A percentile compares a stretch with the other conserved stretches of the same genome.
Conservation (phyloP, 2,797 vertebrate species). For the Hemitrygon akajei region DNA sequence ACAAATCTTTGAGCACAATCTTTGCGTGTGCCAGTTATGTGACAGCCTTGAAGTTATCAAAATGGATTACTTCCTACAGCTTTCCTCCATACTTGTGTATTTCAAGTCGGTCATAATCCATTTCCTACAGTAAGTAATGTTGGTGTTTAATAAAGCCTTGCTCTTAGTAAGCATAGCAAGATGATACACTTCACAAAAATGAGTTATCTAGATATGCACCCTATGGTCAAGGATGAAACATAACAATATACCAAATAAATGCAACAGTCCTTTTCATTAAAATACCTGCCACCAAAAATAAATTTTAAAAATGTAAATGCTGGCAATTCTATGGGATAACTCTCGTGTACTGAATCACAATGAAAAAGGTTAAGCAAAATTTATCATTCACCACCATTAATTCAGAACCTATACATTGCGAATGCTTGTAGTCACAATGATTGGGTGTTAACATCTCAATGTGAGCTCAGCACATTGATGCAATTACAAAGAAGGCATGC, state of each 20-base stretch:
- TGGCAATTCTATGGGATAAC: background rate
- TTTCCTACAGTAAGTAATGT: background rate
- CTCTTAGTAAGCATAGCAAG: background rate
- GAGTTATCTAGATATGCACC: background rate
- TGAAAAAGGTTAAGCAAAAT: background rate
- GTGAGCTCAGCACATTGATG: too few relatives aligned
- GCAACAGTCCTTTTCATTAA: background rate
- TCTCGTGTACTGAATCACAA: background rate
- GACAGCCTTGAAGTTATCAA: constrained; percentile 14
- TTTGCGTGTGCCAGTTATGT: constrained; percentile 4
- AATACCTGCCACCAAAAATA: too few relatives aligned
- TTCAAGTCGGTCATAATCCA: background rate
- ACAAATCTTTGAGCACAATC: constrained; percentile 14
- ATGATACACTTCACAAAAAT: background rate
- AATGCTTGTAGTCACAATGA: background rate
- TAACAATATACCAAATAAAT: background rate
- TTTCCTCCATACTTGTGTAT: background rate
- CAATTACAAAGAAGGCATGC: too few relatives aligned
- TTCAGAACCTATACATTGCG: background rate
- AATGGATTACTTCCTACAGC: background rate
- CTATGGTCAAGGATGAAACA: background rate
- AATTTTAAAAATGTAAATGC: background rate
- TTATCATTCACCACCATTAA: background rate
- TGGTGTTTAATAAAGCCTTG: background rate
- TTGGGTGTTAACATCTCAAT: too few relatives aligned